Conservation (phyloP, 2,888 invertebrate genomes). For the Zaprionus bogoriensis region DNA sequence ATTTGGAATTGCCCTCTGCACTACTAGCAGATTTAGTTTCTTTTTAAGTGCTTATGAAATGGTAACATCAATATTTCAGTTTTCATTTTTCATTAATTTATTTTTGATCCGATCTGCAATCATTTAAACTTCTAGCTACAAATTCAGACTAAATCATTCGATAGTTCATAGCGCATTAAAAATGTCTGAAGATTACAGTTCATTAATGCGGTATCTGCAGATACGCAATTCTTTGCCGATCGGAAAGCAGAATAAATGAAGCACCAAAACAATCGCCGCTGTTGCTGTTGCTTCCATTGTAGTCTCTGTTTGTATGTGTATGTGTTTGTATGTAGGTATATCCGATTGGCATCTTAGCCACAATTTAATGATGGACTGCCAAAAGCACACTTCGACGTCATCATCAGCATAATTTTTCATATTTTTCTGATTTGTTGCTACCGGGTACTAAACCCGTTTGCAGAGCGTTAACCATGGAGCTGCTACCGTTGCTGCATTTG, state of each 20-base stretch:
- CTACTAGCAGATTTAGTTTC: too few relatives aligned
- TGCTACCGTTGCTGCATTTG: constrained; percentile 71
- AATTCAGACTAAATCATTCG: constrained; percentile 14
- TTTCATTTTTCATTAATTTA: too few relatives aligned
- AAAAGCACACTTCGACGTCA: constrained; percentile 75
- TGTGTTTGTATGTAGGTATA: constrained; percentile 39
- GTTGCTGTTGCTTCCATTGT: constrained; percentile 37
- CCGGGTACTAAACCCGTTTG: constrained; percentile 77
- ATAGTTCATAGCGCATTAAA: constrained; percentile 63
- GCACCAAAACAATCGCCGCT: constrained; percentile 36
- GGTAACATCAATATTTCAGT: too few relatives aligned
- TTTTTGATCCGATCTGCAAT: constrained; percentile 15
- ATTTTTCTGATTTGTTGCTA: constrained; percentile 79
- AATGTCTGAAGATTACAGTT: constrained; percentile 8
- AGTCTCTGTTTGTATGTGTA: neutral
- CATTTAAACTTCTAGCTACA: constrained; percentile 40
- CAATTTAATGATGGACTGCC: constrained; percentile 79
- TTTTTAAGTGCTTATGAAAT: too few relatives aligned
- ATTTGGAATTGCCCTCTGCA: too few relatives aligned
- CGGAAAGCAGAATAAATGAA: constrained; percentile 12
- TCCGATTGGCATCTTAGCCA: constrained; percentile 76
- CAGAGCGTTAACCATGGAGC: constrained; percentile 68
- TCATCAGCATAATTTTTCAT: constrained; percentile 70
- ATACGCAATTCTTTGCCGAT: constrained; percentile 17
- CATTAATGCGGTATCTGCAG: constrained; percentile 35